Evolutionary conservation across 2,113 vertebrate species (phyloP), one percentile per base, ranked within the genome.

Genomic region (Nyctibius bracteatus): DNA sequence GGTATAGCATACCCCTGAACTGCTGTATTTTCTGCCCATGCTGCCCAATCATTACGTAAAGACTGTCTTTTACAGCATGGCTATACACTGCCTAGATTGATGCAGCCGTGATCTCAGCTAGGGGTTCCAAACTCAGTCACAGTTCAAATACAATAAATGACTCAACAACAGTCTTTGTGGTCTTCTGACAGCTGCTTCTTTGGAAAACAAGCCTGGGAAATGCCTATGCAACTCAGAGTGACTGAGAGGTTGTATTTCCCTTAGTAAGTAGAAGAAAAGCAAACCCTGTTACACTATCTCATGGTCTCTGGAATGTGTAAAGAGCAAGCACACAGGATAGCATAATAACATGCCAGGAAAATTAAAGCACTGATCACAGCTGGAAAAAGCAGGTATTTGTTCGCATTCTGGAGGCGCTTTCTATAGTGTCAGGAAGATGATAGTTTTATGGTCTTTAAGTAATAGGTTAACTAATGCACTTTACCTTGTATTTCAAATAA

Each of bases 301-400:
- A 20, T 77, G 70, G 43, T 55, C 54, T 93, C 74, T 61, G 20
- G 54, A 88, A 94, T 17, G 21, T 30, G 58, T 35, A 61, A 57
- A 79, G 59, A 86, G 63, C 28, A 68, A 80, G 14, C 2, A 6
- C 30, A 74, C 25, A 88, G 37, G 71, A 72, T 73, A 91, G 54
- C 61, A 70, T 77, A 97, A 94, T 65, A 80, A 84, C 51, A 59
- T 68, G 58, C 19, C 81, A 90, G 44, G 51, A 92, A 97, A 98
- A 96, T 86, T 96, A 96, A 96, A 91, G 52, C n/a, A 82, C n/a
- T 87, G 65, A 93, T 91, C 90, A 95, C 88, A 98, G 54, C 68
- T 95, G 66, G 83, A 96, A 95, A 96, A 95, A 86, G 43, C 43
- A 94, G 82, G 66, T 4, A 8, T 92, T 97, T 95, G 86, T 97